Conservation (phyloP, 2,888 invertebrate species). For the Autographa pulchrina region DNA sequence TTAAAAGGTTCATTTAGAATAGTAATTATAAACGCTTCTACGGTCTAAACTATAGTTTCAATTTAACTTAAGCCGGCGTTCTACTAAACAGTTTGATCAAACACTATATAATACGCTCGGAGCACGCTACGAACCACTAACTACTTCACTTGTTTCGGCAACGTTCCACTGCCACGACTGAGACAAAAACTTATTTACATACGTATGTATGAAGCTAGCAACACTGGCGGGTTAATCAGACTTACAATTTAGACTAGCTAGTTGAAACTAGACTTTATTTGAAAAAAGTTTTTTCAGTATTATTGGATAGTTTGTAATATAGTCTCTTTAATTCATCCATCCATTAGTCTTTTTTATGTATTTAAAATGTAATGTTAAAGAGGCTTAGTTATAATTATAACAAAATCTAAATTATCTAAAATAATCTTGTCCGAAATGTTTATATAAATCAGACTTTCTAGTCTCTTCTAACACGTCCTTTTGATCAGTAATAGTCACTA, state of each 20-base stretch:
- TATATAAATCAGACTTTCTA: too few species aligned
- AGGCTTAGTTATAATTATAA: too few species aligned
- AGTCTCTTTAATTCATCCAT: not conserved
- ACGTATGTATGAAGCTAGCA: slow-evolving; percentile 22
- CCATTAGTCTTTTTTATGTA: too few species aligned
- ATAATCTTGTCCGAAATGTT: too few species aligned
- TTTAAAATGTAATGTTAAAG: too few species aligned
- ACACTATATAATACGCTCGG: slow-evolving; percentile 76
- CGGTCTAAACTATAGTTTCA: slow-evolving; percentile 72
- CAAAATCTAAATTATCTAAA: too few species aligned
- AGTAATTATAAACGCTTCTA: slow-evolving; percentile 49
- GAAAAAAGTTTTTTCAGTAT: not conserved
- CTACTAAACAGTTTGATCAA: slow-evolving; percentile 75
- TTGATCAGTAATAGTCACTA: not conserved
- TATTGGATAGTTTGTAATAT: not conserved
- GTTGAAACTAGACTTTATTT: not conserved
- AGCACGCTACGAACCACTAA: slow-evolving; percentile 72
- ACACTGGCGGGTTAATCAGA: slow-evolving; percentile 16
- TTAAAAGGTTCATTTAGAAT: slow-evolving; percentile 29
- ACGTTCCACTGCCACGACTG: slow-evolving; percentile 54
- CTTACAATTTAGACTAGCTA: not conserved
- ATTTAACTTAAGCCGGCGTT: slow-evolving; percentile 77
- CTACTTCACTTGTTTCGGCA: slow-evolving; percentile 70
- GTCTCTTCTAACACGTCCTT: too few species aligned
- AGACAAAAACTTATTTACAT: slow-evolving; percentile 55